A percentile compares a stretch with the other conserved stretches of the same genome.
These are phyloP conservation scores for Ornithoptera alexandrae DNA, from an alignment of 2,888 invertebrate genomes.

Conservation along the genomic window DNA sequence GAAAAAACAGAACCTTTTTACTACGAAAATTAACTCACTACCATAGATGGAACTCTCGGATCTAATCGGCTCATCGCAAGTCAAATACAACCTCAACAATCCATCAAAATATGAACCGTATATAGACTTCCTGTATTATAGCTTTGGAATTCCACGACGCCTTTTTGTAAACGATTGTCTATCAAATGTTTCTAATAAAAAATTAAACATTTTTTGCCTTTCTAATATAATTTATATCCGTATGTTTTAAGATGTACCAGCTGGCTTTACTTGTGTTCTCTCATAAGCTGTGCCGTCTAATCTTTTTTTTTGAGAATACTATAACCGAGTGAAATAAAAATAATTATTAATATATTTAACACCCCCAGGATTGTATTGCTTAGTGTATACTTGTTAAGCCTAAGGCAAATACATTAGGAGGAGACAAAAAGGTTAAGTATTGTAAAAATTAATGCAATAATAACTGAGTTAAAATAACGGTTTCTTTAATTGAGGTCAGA, in stretches of 20 bases:
- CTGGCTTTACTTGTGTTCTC: background rate
- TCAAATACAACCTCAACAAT: constrained; percentile 67
- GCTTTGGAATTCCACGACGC: constrained; percentile 48
- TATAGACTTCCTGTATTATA: constrained; percentile 67
- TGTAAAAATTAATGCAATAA: constrained; percentile 70
- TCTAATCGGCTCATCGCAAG: constrained; percentile 67
- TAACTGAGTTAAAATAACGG: constrained; percentile 73
- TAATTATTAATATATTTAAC: background rate
- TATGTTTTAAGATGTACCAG: constrained; percentile 1
- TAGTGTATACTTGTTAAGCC: background rate
- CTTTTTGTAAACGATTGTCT: constrained; percentile 36
- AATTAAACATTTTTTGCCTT: constrained; percentile 10
- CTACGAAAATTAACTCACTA: constrained; percentile 59
- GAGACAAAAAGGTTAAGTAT: constrained; percentile 47
- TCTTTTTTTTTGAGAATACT: background rate
- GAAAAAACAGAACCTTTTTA: background rate
- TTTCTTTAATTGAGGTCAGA: constrained; percentile 73
- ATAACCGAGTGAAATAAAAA: background rate
- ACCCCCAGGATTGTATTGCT: background rate
- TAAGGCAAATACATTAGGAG: constrained; percentile 42
- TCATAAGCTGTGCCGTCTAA: background rate
- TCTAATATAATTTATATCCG: constrained; percentile 15
- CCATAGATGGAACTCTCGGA: constrained; percentile 69
- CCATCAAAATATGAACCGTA: constrained; percentile 73
- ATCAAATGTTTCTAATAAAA: constrained; percentile 16